These are phyloP conservation scores for Latrodectus geometricus DNA, from an alignment of 1,140 invertebrate genomes.

Conservation along the genomic window DNA sequence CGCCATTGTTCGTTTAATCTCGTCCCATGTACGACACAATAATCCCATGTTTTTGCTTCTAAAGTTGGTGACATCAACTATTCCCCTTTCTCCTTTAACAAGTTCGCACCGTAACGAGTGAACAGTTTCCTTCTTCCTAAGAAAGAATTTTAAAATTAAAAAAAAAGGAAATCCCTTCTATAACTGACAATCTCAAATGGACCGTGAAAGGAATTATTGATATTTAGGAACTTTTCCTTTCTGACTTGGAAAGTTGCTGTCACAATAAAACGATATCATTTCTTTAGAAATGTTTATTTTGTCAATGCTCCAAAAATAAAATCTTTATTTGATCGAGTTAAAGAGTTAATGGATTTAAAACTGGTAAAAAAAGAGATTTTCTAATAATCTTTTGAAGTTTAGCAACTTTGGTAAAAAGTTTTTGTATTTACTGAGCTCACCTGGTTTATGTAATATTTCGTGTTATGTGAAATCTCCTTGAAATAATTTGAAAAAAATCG, in stretches of 20 bases:
- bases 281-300: neutral
- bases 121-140: neutral
- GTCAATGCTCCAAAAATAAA: neutral
- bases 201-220: neutral
- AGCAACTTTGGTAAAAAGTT: too few relatives aligned
- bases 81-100: neutral
- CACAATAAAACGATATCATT: neutral
- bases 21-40: conserved; percentile 12
- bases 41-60: conserved; percentile 39
- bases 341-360: too few relatives aligned
- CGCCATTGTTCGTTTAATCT: neutral
- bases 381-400: neutral
- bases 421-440: too few relatives aligned
- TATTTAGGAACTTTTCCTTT: too few relatives aligned
- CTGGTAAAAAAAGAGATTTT: neutral
- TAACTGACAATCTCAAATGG: neutral
- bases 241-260: too few relatives aligned
- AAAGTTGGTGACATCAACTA: conserved; percentile 14
- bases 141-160: neutral
- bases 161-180: neutral
- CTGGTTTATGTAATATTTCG: too few relatives aligned
- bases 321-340: too few relatives aligned
- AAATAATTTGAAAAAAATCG: too few relatives aligned
- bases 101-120: neutral
- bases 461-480: too few relatives aligned